Conservation (phyloP, 2,888 invertebrate genomes). For the Stenoptilia bipunctidactyla region DNA sequence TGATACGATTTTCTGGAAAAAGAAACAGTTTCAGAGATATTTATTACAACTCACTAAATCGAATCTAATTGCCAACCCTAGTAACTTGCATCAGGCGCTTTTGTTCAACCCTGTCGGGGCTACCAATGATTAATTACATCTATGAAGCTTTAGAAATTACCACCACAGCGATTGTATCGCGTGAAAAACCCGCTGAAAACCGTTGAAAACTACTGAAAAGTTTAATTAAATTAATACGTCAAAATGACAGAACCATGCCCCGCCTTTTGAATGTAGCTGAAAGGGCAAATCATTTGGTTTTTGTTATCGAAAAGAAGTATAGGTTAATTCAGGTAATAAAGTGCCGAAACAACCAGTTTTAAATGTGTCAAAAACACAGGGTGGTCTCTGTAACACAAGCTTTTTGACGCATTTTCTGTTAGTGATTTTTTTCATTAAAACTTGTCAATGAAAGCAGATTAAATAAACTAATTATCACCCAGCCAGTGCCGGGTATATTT, state of each 20-base stretch:
- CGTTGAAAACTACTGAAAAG: conserved; percentile 21
- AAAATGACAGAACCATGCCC: conserved; percentile 14
- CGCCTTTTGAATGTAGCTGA: conserved; percentile 24
- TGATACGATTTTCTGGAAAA: no score
- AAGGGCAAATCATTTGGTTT: conserved; percentile 16
- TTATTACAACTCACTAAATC: conserved; percentile 2
- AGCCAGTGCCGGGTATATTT: no score
- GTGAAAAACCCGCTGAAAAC: conserved; percentile 41
- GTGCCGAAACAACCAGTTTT: no score
- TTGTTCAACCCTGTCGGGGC: conserved; percentile 40
- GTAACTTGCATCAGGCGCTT: conserved; percentile 23
- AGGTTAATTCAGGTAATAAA: no score
- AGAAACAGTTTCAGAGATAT: conserved; percentile 7
- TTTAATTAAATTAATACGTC: conserved; percentile 37
- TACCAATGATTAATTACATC: conserved; percentile 60
- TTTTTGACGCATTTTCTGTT: no score
- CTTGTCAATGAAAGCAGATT: no score
- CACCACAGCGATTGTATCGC: conserved; percentile 29
- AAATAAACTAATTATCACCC: no score
- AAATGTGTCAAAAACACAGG: no score
- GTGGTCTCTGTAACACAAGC: no score
- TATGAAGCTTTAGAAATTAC: conserved; percentile 49
- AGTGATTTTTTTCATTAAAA: no score
- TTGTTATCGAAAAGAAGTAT: conserved; percentile 6
- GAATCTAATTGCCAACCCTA: conserved; percentile 21